A percentile compares a stretch with the other conserved stretches of the same genome.
These are phyloP conservation scores for Acanthaster planci DNA, from an alignment of 35 echinoderm and acorn worm species.

Conservation along the genomic window DNA sequence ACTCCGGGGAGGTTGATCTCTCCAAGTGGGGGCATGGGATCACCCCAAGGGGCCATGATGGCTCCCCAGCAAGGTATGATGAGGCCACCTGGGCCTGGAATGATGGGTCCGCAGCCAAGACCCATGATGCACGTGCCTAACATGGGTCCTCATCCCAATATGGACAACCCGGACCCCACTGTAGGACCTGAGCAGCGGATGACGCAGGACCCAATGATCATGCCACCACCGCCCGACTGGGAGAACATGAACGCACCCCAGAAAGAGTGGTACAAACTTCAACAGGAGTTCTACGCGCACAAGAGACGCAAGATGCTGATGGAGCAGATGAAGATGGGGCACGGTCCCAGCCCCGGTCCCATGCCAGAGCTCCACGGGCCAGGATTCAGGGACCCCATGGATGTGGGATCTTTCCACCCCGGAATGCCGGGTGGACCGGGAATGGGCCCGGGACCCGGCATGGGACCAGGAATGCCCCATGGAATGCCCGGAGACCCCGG, in stretches of 20 bases:
- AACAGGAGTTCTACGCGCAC: constrained; percentile 90
- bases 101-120: constrained; percentile 62
- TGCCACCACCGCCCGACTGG: constrained; percentile 77
- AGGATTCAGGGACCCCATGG: constrained; percentile 42
- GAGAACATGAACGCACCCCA: constrained; percentile 89
- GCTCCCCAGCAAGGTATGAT: constrained; percentile 46
- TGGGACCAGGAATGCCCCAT: background rate
- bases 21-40: constrained; percentile 61
- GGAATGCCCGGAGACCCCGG: background rate
- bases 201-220: constrained; percentile 63
- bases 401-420: constrained; percentile 38
- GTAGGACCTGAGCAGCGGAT: constrained; percentile 72
- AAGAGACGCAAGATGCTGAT: constrained; percentile 83
- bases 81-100: constrained; percentile 37
- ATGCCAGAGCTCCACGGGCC: constrained; percentile 48
- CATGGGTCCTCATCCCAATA: constrained; percentile 80
- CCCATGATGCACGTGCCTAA: constrained; percentile 65
- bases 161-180: constrained; percentile 64
- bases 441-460: constrained; percentile 43
- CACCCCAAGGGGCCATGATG: constrained; percentile 72
- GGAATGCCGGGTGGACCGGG: constrained; percentile 39
- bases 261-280: constrained; percentile 90
- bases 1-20: constrained; percentile 82
- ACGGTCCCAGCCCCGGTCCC: constrained; percentile 53
- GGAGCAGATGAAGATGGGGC: constrained; percentile 75